Percentiles rank a stretch among this genome's conserved stretches.
These are phyloP conservation scores for Cheilosia urbana DNA, from an alignment of 2,888 invertebrate genomes.

Conservation along the genomic window DNA sequence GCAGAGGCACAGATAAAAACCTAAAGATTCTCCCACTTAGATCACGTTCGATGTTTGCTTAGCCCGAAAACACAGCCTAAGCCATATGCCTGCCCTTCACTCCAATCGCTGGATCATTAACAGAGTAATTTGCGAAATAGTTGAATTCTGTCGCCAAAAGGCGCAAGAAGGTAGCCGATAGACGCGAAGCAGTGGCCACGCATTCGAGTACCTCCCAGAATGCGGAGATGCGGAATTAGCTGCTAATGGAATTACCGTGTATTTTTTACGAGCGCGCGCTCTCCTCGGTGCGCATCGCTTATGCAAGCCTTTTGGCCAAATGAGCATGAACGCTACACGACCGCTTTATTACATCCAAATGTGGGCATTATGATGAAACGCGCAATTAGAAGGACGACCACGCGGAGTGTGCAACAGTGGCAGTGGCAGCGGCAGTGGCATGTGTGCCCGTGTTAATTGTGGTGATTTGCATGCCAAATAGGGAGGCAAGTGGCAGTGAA, in stretches of 20 bases:
- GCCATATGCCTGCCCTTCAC: constrained; percentile 37
- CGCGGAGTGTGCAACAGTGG: constrained; percentile 16
- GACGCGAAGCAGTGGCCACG: constrained; percentile 11
- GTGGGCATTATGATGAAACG: constrained; percentile 73
- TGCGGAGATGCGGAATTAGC: constrained; percentile 49
- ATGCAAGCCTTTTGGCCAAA: constrained; percentile 50
- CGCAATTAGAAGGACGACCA: constrained; percentile 63
- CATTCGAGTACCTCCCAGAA: constrained; percentile 60
- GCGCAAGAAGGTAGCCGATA: neutral
- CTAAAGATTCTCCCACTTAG: constrained; percentile 73
- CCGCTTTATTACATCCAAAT: constrained; percentile 64
- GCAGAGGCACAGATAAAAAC: constrained; percentile 59
- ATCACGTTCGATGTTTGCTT: constrained; percentile 69
- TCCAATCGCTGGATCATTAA: constrained; percentile 60
- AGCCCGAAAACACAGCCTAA: constrained; percentile 36
- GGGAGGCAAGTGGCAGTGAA: constrained; percentile 36
- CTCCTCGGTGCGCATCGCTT: constrained; percentile 20
- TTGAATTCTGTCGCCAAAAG: constrained; percentile 61
- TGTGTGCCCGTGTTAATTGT: constrained; percentile 36
- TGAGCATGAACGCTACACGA: constrained; percentile 50
- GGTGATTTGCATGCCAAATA: constrained; percentile 50
- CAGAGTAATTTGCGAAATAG: constrained; percentile 57
- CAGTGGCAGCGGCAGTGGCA: neutral
- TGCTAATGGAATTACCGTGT: constrained; percentile 71
- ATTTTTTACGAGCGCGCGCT: constrained; percentile 17